phyloP scores from a whole-genome alignment of 2,888 invertebrate genomes.

The Ichneumoninae sp. region DNA sequence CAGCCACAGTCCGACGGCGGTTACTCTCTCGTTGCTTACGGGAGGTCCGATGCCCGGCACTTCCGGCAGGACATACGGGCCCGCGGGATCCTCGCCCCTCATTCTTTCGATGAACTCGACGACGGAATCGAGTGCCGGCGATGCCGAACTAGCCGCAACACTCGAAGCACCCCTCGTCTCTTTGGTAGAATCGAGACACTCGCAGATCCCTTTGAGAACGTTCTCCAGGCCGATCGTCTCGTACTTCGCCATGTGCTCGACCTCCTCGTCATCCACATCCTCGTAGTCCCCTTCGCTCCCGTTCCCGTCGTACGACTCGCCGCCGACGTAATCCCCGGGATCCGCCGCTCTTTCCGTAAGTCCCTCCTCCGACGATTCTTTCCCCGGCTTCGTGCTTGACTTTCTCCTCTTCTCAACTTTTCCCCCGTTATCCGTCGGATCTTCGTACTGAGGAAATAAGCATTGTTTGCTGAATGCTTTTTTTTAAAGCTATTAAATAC shows the following conservation, averaged over 20 bases:
- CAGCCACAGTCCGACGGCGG: slow-evolving; percentile 77
- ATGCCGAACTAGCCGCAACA: slow-evolving; percentile 33
- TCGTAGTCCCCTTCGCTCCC: slow-evolving; percentile 32
- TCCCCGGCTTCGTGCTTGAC: slow-evolving; percentile 30
- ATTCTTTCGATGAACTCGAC: slow-evolving; percentile 76
- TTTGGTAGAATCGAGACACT: slow-evolving; percentile 70
- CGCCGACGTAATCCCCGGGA: slow-evolving; percentile 47
- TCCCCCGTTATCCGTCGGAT: slow-evolving; percentile 47
- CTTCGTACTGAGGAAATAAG: slow-evolving; percentile 61
- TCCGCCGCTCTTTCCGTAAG: slow-evolving; percentile 49
- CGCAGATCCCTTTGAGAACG: slow-evolving; percentile 71
- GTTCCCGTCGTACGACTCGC: slow-evolving; percentile 24
- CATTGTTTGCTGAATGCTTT: neutral
- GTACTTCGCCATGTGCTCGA: slow-evolving; percentile 65
- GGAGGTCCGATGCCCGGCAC: slow-evolving; percentile 78
- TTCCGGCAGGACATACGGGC: slow-evolving; percentile 65
- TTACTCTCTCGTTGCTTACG: slow-evolving; percentile 73
- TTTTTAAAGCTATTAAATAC: neutral
- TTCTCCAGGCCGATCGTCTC: slow-evolving; percentile 68
- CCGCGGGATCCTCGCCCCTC: slow-evolving; percentile 69
- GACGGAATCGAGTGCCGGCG: slow-evolving; percentile 67
- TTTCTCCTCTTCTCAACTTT: slow-evolving; percentile 60
- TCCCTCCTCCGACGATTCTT: slow-evolving; percentile 20
- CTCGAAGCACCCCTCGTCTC: slow-evolving; percentile 38
- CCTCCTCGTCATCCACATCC: slow-evolving; percentile 48